phyloP scores from a whole-genome alignment of 2,797 vertebrate genomes.

The Neopelma chrysocephalum region DNA sequence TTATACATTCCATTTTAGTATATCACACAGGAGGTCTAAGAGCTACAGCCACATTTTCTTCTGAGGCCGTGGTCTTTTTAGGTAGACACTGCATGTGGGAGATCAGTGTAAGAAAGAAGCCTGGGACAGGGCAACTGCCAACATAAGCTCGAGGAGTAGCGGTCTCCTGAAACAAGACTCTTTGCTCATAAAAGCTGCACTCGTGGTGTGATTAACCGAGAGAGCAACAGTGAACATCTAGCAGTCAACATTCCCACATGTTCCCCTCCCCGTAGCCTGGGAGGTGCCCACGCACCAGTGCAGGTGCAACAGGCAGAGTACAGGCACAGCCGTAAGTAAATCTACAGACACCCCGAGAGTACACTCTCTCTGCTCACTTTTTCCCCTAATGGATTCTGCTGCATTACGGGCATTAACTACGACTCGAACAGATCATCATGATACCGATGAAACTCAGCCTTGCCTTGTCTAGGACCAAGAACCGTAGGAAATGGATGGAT shows the following conservation, averaged over 20 bases:
- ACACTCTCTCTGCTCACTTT: background rate
- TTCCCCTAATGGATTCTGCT: background rate
- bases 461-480: background rate
- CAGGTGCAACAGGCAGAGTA: background rate
- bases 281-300: background rate
- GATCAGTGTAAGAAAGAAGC: background rate
- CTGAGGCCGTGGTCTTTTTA: background rate
- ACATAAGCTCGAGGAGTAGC: background rate
- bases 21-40: background rate
- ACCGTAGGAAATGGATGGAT: fast-evolving
- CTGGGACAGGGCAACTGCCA: background rate
- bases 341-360: fast-evolving
- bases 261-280: background rate
- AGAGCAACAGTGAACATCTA: background rate
- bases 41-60: background rate
- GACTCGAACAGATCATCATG: background rate
- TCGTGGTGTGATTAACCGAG: background rate
- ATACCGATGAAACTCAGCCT: background rate
- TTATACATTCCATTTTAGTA: background rate
- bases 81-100: background rate
- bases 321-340: fast-evolving
- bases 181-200: background rate
- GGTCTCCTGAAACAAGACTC: background rate
- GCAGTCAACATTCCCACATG: background rate
- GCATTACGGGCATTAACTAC: background rate